Base-by-base conservation (phyloP, 2,888 invertebrate genomes). In the Sphinx pinastri region DNA sequence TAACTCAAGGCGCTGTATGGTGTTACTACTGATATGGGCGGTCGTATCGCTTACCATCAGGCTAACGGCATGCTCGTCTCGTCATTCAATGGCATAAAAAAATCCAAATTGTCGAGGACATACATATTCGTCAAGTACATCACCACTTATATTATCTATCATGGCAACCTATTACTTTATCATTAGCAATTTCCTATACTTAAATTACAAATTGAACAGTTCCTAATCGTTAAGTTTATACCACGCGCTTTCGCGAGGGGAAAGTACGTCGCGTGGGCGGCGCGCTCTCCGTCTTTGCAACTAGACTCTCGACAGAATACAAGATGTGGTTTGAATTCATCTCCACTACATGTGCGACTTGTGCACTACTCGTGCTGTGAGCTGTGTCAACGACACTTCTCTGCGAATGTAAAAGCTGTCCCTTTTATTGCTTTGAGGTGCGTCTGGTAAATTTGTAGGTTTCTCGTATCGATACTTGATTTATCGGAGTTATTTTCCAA, bases 251-350 rank as follows among this genome's bases (percentile, higher is more conserved):
- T 67, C 52, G 52, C 67, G 52, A 67, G 38, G 67, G 54, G 67
- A 67, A 67, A 67, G 67, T 54, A n/a, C 59, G 14, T 2, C 12
- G 52, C 19, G 67, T 67, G 67, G 67, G 67, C 67, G 67, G 67
- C 38, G 38, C 59, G 14, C 38, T 60, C 31, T 31, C n/a, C 38
- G 67, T 67, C 63, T 63, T 60, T 59, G 31, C 58, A 11, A 31
- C 25, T 47, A 47, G 47, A 47, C 10, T 13, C n/a, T 67, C 25
- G 25, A 67, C 52, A 54, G 67, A 52, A 67, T 54, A 67, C 52
- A 38, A 67, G 67, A 67, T 54, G 67, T 38, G 67, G 67, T 67
- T 67, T 67, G 67, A 67, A 67, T 67, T 54, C 67, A 54, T 67
- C 52, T 67, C 52, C 31, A 67, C 67, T 51, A 25, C 51, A 51